Evolutionary conservation across 2,113 vertebrate genomes (phyloP).

Genomic region (Vulpes ferrilata): DNA sequence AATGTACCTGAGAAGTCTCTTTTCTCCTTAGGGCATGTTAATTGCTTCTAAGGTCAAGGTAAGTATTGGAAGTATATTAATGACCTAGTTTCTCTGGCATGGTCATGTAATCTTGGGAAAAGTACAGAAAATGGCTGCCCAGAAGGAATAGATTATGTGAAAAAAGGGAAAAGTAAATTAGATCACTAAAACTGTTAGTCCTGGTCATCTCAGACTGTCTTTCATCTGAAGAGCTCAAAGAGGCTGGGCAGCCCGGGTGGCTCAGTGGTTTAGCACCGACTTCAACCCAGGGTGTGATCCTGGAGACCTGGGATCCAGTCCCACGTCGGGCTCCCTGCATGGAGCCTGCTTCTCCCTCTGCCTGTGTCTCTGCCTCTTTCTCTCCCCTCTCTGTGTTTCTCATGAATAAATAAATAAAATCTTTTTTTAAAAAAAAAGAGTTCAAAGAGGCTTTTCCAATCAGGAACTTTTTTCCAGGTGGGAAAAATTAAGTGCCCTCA

Average conservation of each 20-base stretch:
- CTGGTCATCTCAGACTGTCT: neutral
- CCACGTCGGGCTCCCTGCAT: no score
- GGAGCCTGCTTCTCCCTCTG: no score
- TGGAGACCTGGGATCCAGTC: no score
- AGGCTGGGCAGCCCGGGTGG: neutral
- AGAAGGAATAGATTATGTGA: neutral
- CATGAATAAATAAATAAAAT: no score
- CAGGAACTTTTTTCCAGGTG: neutral
- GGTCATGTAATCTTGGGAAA: neutral
- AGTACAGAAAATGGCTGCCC: neutral
- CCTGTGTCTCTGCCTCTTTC: no score
- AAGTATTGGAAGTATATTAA: neutral
- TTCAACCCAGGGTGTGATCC: no score
- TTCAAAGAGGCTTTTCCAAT: neutral
- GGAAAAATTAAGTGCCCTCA: neutral
- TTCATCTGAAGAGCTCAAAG: constrained; percentile 28
- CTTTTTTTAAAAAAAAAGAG: neutral
- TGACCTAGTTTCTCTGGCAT: neutral
- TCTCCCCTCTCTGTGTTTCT: no score
- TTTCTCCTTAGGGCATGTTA: neutral
- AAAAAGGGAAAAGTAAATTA: neutral
- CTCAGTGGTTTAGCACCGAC: no score
- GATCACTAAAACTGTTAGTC: neutral
- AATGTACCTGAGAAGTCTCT: neutral
- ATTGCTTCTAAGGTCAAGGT: neutral